Base-by-base conservation (phyloP, 2,113 vertebrate genomes). In the Rissa tridactyla region DNA sequence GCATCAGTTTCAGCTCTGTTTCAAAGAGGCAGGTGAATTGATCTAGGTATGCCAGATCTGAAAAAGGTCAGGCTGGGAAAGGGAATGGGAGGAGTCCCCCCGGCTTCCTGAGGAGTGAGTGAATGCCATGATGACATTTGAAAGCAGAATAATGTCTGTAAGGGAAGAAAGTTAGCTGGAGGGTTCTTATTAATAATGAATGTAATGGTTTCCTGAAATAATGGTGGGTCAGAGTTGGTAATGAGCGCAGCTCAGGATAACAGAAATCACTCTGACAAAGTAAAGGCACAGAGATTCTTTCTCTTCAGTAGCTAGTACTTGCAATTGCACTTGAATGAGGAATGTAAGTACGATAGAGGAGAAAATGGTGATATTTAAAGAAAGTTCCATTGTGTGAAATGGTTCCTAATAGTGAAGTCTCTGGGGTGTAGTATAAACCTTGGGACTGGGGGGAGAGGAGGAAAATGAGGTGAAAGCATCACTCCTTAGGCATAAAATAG, bases 141-240 rank as follows among this genome's bases (percentile, higher is more conserved):
- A 93, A 95, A 93, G 20, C 30, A 76, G 71, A 82, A 81, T 79
- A 52, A 95, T 75, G 92, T 81, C 89, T 89, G 22, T 61, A 72
- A 92, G 49, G 44, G 27, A 69, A 44, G 46, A 70, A 70, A 95
- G 78, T 84, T 80, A 79, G 80, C 96, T 96, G 68, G 80, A 96
- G 49, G 83, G 78, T 27, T 91, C 60, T 90, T 91, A 55, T 95
- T 83, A 95, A 96, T 96, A 83, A 97, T 95, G 42, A 65, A 94
- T 92, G 61, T 23, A 66, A 92, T 58, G n/a, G 65, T 60, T 92
- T 92, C 79, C 83, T 94, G 89, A 91, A 93, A 95, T 92, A 95
- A 93, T 83, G 80, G 83, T 32, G 49, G 69, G 47, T 81, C 51
- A 69, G 29, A 16, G 54, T 1, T 61, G 87, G 71, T 77, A 82